Conservation (phyloP, 2,888 invertebrate genomes). For the Spatulosminthurus flaviceps region DNA sequence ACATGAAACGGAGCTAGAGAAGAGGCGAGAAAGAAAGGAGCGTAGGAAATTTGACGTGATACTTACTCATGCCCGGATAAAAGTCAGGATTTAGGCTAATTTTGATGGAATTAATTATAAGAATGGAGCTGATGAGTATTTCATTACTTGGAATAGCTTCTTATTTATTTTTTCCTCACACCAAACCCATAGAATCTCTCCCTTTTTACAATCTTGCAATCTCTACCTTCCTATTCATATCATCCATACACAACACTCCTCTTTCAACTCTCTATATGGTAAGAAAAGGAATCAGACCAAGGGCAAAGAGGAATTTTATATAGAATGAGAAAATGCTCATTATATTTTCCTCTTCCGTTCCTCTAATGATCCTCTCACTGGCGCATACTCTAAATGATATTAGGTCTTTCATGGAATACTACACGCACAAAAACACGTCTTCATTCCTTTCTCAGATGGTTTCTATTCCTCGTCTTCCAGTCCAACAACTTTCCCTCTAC, state of each 20-base stretch:
- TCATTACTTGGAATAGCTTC: neutral
- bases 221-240: too few relatives aligned
- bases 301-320: neutral
- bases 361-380: neutral
- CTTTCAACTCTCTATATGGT: too few relatives aligned
- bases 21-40: conserved; percentile 1
- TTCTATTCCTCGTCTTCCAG: neutral
- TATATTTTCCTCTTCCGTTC: neutral
- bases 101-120: conserved; percentile 14
- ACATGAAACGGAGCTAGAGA: neutral
- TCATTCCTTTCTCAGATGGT: neutral
- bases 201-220: too few relatives aligned
- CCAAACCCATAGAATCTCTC: too few relatives aligned
- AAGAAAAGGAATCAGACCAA: too few relatives aligned
- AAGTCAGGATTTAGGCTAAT: conserved; percentile 6
- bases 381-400: neutral
- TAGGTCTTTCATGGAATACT: neutral
- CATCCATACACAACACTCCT: too few relatives aligned
- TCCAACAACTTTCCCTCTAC: neutral
- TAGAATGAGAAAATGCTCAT: neutral
- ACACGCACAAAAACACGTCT: neutral
- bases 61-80: neutral
- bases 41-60: neutral
- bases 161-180: conserved; percentile 1
- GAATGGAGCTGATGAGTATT: conserved; percentile 18